Evolutionary conservation across 1,140 invertebrate genomes (phyloP).

Genomic region (Pogonomyrmex californicus): DNA sequence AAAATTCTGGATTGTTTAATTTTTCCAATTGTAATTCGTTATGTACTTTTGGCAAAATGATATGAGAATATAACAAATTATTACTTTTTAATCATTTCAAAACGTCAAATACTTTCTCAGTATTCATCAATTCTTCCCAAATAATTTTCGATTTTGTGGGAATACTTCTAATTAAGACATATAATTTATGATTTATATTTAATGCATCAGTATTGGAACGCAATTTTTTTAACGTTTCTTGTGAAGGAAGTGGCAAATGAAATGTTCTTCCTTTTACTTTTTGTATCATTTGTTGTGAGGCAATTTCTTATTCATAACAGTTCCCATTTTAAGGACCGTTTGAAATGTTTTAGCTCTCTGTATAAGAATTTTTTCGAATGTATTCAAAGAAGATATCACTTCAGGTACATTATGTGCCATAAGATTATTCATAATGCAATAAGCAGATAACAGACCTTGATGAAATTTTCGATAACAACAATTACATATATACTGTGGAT

Average conservation of each 20-base stretch:
- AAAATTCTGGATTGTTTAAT: conserved; percentile 28
- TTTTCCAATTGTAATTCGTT: conserved; percentile 23
- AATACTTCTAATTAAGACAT: conserved; percentile 71
- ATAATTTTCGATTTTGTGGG: conserved; percentile 69
- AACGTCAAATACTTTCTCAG: conserved; percentile 62
- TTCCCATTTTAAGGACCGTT: too few species aligned
- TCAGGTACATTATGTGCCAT: neutral
- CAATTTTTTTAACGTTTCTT: neutral
- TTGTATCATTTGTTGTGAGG: too few species aligned
- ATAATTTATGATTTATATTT: conserved; percentile 64
- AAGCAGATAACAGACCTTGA: neutral
- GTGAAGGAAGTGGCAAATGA: neutral
- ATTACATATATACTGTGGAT: neutral
- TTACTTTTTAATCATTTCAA: conserved; percentile 64
- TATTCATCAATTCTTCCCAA: conserved; percentile 66
- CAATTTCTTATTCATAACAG: too few species aligned
- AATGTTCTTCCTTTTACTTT: too few species aligned
- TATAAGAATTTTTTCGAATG: conserved; percentile 21
- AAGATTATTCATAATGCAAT: conserved; percentile 11
- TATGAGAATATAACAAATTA: conserved; percentile 71
- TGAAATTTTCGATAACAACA: neutral
- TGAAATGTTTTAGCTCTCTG: neutral
- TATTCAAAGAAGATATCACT: neutral
- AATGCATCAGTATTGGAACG: neutral
- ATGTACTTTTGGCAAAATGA: conserved; percentile 62